Conservation (phyloP, 2,888 invertebrate genomes). For the Conus canariensis region DNA sequence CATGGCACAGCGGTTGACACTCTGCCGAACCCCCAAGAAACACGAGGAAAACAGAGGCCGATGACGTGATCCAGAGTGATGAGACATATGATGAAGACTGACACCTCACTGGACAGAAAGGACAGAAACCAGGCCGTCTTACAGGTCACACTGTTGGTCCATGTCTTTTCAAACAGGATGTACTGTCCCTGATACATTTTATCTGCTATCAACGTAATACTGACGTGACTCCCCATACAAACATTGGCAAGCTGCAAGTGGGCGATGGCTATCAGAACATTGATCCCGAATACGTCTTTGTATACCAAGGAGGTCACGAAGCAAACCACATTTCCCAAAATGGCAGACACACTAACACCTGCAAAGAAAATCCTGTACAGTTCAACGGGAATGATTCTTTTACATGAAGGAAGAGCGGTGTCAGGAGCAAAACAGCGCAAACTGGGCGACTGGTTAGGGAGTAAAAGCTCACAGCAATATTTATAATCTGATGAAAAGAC, state of each 20-base stretch:
- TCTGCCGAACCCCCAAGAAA: neutral
- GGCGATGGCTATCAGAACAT: neutral
- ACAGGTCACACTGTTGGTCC: neutral
- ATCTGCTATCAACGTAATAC: neutral
- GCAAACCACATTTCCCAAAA: neutral
- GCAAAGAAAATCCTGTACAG: neutral
- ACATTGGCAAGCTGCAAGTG: neutral
- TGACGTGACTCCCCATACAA: neutral
- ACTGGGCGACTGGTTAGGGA: neutral
- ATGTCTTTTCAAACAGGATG: neutral
- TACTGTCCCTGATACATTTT: neutral
- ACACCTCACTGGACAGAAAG: neutral
- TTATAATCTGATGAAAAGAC: neutral
- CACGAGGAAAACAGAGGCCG: neutral
- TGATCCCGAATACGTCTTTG: neutral
- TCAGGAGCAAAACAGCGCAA: neutral
- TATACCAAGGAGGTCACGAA: neutral
- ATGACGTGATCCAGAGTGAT: neutral
- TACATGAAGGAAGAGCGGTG: neutral
- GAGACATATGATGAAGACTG: neutral
- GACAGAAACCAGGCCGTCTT: neutral
- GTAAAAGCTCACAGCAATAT: neutral
- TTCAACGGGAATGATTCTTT: neutral
- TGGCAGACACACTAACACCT: neutral
- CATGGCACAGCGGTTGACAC: neutral